Evolutionary conservation across 1,140 invertebrate species (phyloP).

Genomic region (Octopus sinensis): DNA sequence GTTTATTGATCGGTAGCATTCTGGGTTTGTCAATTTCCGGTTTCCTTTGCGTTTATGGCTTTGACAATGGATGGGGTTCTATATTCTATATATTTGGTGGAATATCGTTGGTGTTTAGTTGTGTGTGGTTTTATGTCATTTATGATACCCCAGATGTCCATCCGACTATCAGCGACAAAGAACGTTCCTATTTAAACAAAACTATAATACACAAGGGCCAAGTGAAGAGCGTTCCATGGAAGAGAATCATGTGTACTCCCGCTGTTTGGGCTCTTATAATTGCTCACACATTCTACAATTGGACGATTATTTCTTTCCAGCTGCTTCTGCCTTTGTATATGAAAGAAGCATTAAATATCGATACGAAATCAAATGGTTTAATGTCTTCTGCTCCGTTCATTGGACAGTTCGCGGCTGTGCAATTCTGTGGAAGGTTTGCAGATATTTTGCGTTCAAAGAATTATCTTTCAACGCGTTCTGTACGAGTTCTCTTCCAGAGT

Average conservation of each 20-base stretch:
- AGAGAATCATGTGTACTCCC: slow-evolving; percentile 69
- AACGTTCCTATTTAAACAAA: neutral
- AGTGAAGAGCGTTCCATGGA: slow-evolving; percentile 63
- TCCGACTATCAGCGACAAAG: neutral
- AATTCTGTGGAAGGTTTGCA: slow-evolving; percentile 73
- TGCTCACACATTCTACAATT: slow-evolving; percentile 32
- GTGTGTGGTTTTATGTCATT: neutral
- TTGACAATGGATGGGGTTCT: slow-evolving; percentile 44
- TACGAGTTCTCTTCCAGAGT: slow-evolving; percentile 60
- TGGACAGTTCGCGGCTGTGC: slow-evolving; percentile 74
- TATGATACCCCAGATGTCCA: neutral
- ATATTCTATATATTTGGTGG: slow-evolving; percentile 49
- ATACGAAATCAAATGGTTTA: slow-evolving; percentile 69
- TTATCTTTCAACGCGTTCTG: slow-evolving; percentile 61
- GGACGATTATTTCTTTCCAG: slow-evolving; percentile 27
- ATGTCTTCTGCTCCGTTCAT: slow-evolving; percentile 84
- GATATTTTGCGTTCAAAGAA: slow-evolving; percentile 70
- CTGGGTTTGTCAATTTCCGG: slow-evolving; percentile 40
- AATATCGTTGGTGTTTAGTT: neutral
- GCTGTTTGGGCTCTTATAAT: slow-evolving; percentile 72
- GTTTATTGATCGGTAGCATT: slow-evolving; percentile 30
- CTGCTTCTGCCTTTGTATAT: slow-evolving; percentile 29
- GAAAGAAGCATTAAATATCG: slow-evolving; percentile 35
- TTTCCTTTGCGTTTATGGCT: slow-evolving; percentile 42
- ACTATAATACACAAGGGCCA: neutral